Evolutionary conservation across 2,888 invertebrate species (phyloP), one percentile per base, ranked within the genome.

Genomic region (Diabrotica balteata): DNA sequence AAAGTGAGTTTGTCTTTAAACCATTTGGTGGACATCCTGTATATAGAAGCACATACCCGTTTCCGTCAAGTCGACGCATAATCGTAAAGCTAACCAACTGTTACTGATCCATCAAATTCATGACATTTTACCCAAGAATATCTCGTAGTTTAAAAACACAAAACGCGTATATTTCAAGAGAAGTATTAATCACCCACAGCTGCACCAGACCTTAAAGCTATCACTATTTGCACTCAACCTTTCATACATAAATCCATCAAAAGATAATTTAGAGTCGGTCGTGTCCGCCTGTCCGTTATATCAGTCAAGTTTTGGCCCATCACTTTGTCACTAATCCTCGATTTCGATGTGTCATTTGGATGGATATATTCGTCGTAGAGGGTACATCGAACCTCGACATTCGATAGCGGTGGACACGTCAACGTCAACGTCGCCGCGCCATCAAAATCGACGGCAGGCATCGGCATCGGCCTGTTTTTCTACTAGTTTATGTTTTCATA

Each of bases 151-250:
- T 55, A 59, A 66, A 60, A 69, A 66, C 69, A 69, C 69, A 63
- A 69, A 66, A 66, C 59, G 63, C 66, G 63, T 59, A 63, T 61
- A 65, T 62, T 68, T 68, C 65, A 55, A 66, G 59, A 66, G 64
- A 69, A 68, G 66, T 69, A 69, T 69, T 69, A 69, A 69, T 69
- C 69, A 66, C 69, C 63, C 66, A 68, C 73, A 73, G 73, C 73
- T 73, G 71, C 72, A 69, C 59, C 67, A 61, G 68, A 65, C 72
- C 69, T 71, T 71, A 68, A 65, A 72, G 69, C 73, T 73, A 73
- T 73, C 73, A 73, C 71, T 73, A 71, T 73, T 73, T 72, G 73
- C 73, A 73, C 73, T 73, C 73, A 73, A 73, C 72, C 73, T 72
- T 70, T 69, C 73, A 68, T 66, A 73, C 72, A 73, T 73, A 73